phyloP scores from a whole-genome alignment of 1,140 invertebrate species.

The Chymomyza costata region DNA sequence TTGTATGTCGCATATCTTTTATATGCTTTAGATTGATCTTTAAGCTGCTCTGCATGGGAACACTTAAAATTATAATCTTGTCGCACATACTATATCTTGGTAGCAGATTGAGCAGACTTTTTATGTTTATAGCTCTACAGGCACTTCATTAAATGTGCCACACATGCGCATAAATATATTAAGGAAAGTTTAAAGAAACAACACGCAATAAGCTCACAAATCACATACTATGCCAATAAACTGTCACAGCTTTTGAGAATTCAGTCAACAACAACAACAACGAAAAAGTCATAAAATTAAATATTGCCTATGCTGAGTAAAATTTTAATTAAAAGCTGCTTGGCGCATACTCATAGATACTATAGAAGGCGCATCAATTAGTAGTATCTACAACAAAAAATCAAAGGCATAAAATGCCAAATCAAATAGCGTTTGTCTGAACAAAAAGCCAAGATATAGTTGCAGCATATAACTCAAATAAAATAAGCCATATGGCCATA shows the following conservation, averaged over 20 bases:
- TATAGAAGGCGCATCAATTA: constrained; percentile 55
- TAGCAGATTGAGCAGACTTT: no score
- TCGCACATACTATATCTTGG: no score
- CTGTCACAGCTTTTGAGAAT: constrained; percentile 58
- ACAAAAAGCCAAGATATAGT: constrained; percentile 20
- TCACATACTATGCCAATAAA: constrained; percentile 43
- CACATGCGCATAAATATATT: constrained; percentile 37
- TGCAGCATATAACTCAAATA: constrained; percentile 65
- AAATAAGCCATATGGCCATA: constrained; percentile 66
- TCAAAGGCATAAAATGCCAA: constrained; percentile 31
- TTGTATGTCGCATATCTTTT: constrained; percentile 38
- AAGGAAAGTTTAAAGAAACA: constrained; percentile 30
- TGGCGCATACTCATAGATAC: constrained; percentile 16
- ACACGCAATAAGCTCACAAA: constrained; percentile 53
- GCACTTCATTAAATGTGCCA: constrained; percentile 22
- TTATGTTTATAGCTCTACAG: no score
- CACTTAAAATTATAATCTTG: no score
- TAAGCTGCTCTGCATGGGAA: no score
- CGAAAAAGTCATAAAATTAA: constrained; percentile 45
- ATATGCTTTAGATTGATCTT: constrained; percentile 71
- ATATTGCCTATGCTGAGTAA: constrained; percentile 61
- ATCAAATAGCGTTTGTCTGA: constrained; percentile 34
- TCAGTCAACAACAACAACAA: constrained; percentile 18
- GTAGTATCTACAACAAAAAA: constrained; percentile 24
- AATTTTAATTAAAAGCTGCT: constrained; percentile 50